Conservation (phyloP, 1,140 invertebrate species). For the Steinernema feltiae region DNA sequence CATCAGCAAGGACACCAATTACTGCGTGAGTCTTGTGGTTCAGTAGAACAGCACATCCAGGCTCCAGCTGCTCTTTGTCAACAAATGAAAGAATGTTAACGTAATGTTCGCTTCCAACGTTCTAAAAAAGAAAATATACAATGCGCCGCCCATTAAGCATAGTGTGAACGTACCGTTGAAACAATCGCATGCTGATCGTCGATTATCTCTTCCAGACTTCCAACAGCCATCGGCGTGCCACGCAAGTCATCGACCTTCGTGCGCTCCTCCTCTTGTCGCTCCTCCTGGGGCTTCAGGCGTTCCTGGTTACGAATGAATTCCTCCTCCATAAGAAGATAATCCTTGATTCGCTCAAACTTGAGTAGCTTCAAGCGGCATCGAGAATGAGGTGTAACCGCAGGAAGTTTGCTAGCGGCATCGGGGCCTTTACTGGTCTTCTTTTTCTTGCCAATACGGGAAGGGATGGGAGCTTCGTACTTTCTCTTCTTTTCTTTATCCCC, state of each 20-base stretch:
- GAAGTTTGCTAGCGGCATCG: conserved; percentile 92
- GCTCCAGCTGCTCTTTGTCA: conserved; percentile 97
- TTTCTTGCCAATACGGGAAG: conserved; percentile 87
- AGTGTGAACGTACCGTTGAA: conserved; percentile 67
- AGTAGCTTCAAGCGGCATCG: conserved; percentile 88
- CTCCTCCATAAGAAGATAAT: conserved; percentile 97
- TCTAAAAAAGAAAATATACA: conserved; percentile 58
- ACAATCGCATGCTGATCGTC: conserved; percentile 99
- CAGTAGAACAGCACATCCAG: conserved; percentile 92
- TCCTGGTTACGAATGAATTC: conserved; percentile 99
- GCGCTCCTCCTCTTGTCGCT: conserved; percentile 93
- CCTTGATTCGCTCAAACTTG: conserved; percentile 94
- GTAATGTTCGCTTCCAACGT: conserved; percentile 98
- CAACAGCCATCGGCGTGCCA: conserved; percentile 98
- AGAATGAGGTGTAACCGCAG: conserved; percentile 92
- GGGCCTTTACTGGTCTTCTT: conserved; percentile 92
- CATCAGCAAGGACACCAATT: conserved; percentile 91
- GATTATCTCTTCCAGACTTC: conserved; percentile 98
- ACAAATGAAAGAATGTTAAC: conserved; percentile 99
- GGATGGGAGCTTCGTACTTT: conserved; percentile 97
- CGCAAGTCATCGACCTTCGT: conserved; percentile 92
- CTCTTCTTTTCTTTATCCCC: conserved; percentile 78
- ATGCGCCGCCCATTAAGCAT: background rate
- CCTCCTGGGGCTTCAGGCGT: conserved; percentile 92
- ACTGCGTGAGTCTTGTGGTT: conserved; percentile 99